Conservation (phyloP, 2,888 invertebrate species). For the Caenorhabditis imperialis region DNA sequence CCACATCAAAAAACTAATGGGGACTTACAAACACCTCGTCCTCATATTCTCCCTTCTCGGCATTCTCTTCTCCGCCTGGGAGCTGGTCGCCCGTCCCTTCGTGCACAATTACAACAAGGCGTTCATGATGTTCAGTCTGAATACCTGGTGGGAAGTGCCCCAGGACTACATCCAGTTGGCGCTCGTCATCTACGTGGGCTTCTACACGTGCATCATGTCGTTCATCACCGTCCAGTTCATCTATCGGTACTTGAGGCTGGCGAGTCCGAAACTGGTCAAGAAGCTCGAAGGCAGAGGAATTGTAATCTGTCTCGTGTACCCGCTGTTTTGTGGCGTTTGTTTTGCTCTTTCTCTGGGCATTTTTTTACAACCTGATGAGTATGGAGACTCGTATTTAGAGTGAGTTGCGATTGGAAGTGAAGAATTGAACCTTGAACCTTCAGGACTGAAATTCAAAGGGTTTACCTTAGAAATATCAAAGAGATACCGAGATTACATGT, state of each 20-base stretch:
- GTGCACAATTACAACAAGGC: constrained; percentile 8
- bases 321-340: too few species aligned
- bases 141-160: constrained; percentile 1
- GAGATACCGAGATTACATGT: too few species aligned
- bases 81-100: constrained; percentile 1
- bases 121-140: background rate
- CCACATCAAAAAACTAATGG: constrained; percentile 10
- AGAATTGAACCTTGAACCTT: background rate
- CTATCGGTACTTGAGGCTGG: constrained; percentile 11
- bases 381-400: background rate
- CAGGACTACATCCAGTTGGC: constrained; percentile 15
- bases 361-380: background rate
- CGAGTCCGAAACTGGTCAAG: background rate
- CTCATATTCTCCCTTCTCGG: background rate
- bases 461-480: too few species aligned
- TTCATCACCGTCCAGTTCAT: constrained; percentile 23
- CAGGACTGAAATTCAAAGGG: too few species aligned
- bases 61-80: background rate
- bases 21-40: constrained; percentile 5
- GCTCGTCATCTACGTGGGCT: constrained; percentile 9
- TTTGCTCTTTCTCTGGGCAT: too few species aligned
- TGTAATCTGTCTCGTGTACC: too few species aligned
- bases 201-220: constrained; percentile 9
- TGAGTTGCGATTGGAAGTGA: background rate
- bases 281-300: constrained; percentile 14